Base-by-base conservation (phyloP, 2,888 invertebrate genomes). In the Pecten maximus region DNA sequence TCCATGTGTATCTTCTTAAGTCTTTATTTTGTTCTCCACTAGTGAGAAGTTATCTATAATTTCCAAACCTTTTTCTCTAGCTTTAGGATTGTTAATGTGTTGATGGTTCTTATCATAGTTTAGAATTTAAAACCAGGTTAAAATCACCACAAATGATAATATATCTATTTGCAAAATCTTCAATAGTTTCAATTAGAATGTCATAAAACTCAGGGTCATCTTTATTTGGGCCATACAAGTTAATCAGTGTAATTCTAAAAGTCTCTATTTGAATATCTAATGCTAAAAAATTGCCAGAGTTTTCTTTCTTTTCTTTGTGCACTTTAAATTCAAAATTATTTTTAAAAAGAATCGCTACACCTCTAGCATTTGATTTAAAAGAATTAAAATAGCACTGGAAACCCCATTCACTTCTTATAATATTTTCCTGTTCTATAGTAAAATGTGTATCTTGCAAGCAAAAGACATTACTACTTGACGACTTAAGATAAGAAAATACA, bases 11-110 rank as follows among this genome's bases (percentile, higher is more conserved):
- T 40, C 89, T 89, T 44, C 40, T 89, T 23, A 19, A 28, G 28
- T 40, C 35, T 2, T 44, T 40, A 87, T 89, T 40, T n/a, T 40
- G n/a, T 28, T 74, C 60, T 89, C 89, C 8, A 89, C 50, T 35
- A 91, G 88, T 16, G 87, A 88, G 40, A 88, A 60, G 35, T 89
- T 87, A 12, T 89, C 88, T n/a, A 50, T 87, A 40, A 90, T 4
- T 39, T 50, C 54, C 28, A 90, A 39, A 4, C 87, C 23, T 89
- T 86, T 54, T 39, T 86, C 50, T n/a, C 90, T 91, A 19, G 89
- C 89, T n/a, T 91, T 91, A 87, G 91, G 91, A 50, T 91, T 91
- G 19, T 90, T 90, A 0, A 89, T 19, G 23, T 90, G 0, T 87
- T 54, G 87, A 35, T 90, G 88, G 2, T 39, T 88, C 19, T 50